phyloP scores from a whole-genome alignment of 2,797 vertebrate species.

The Gobionotothen gibberifrons region DNA sequence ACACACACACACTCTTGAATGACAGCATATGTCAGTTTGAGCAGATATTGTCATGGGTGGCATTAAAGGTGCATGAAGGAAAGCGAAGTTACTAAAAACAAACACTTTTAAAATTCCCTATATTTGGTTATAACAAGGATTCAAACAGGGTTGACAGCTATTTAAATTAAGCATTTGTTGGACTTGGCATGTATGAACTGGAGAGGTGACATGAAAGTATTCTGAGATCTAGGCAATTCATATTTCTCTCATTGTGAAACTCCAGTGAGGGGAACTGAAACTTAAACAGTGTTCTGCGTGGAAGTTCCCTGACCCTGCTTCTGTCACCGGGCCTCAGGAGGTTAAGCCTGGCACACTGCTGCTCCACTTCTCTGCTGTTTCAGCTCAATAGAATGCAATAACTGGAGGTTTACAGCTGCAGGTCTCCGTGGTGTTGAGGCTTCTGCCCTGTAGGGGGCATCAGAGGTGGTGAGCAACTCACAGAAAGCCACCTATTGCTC shows the following conservation, averaged over 20 bases:
- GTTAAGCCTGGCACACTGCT: slow-evolving; percentile 24
- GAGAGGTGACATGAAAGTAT: not conserved
- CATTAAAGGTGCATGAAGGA: not conserved
- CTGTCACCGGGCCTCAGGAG: slow-evolving; percentile 8
- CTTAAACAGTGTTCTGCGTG: not conserved
- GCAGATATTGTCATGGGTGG: not conserved
- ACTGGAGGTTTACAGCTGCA: slow-evolving; percentile 43
- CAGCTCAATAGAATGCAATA: slow-evolving; percentile 31
- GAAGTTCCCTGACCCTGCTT: slow-evolving; percentile 4
- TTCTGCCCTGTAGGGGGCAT: slow-evolving; percentile 74
- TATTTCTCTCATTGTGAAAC: slow-evolving; percentile 32
- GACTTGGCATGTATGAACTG: not conserved
- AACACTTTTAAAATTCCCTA: not conserved
- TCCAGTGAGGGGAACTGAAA: slow-evolving; percentile 40
- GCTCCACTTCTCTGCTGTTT: slow-evolving; percentile 30
- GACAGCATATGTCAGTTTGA: slow-evolving; percentile 8
- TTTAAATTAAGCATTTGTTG: not conserved
- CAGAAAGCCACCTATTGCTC: slow-evolving; percentile 26
- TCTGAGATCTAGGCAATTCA: slow-evolving; percentile 4
- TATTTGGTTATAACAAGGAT: not conserved
- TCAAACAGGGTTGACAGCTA: not conserved
- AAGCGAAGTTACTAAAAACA: not conserved
- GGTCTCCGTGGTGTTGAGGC: slow-evolving; percentile 25
- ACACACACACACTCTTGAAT: slow-evolving; percentile 7
- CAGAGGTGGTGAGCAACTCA: slow-evolving; percentile 57